Evolutionary conservation across 2,888 invertebrate genomes (phyloP), one percentile per base, ranked within the genome.

Genomic region (Ormyrus nitidulus): DNA sequence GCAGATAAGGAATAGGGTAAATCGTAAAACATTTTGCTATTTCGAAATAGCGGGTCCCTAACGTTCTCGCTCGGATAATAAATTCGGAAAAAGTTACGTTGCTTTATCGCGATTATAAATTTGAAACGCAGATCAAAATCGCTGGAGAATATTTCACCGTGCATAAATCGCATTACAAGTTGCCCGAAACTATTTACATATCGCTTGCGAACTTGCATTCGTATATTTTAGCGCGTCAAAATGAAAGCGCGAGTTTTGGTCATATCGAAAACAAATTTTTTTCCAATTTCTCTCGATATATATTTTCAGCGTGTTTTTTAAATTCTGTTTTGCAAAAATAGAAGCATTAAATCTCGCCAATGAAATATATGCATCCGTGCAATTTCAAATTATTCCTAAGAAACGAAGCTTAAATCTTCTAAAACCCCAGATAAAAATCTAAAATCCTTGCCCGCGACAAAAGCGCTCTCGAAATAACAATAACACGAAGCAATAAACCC

Each of bases 141-240:
- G 11, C 73, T 53, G 10, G 19, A 62, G 59, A 64, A 66, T 58
- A 75, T 69, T 79, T 79, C 70, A 69, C 79, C 58, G 19, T 5
- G 61, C 74, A 71, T 78, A 78, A 78, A 81, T 81, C 53, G 64
- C 75, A 59, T 71, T 78, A 68, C 64, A 69, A 54, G 53, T 13
- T 69, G 6, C 49, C 61, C 56, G 77, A 76, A 77, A 72, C 77
- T 76, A 80, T 80, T 80, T 77, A 71, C 77, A 80, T 77, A 64
- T 77, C 62, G 58, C 64, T 72, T 58, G 19, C 19, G 58, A 80
- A 73, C 61, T 80, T 53, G 53, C 70, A 53, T 51, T 61, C 61
- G 53, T 69, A 66, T 19, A 19, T 58, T 65, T 71, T 46, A 54
- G 58, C 34, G 53, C 34, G 46, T 58, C 56, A 9, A 5, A 6